Evolutionary conservation across 2,888 invertebrate species (phyloP).

Genomic region (Yponomeuta evonymella): DNA sequence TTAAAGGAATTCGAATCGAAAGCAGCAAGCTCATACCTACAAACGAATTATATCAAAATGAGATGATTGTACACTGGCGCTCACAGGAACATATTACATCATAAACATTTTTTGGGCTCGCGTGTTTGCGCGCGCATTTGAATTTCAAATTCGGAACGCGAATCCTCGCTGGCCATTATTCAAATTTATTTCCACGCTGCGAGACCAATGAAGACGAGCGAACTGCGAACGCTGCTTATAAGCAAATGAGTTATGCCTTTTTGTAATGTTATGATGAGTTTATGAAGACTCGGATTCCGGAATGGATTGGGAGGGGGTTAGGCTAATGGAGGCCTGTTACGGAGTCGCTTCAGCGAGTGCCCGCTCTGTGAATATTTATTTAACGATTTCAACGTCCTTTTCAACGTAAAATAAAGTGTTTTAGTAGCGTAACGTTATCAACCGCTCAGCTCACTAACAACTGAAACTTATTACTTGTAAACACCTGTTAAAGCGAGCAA

Average conservation of each 20-base stretch:
- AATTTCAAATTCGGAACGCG: slow-evolving; percentile 30
- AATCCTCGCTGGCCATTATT: slow-evolving; percentile 27
- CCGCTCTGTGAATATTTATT: background rate
- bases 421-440: background rate
- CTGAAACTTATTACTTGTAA: background rate
- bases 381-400: background rate
- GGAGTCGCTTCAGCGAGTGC: background rate
- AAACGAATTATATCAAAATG: slow-evolving; percentile 8
- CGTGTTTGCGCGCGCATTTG: slow-evolving; percentile 26
- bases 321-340: background rate
- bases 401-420: background rate
- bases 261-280: slow-evolving; percentile 9
- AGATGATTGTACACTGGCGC: background rate
- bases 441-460: background rate
- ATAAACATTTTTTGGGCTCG: slow-evolving; percentile 16
- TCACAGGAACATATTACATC: slow-evolving; percentile 14
- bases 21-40: background rate
- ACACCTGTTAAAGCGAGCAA: background rate
- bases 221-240: slow-evolving; percentile 12
- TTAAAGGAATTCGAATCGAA: background rate
- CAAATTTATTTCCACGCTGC: slow-evolving; percentile 28
- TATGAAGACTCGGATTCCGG: background rate
- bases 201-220: slow-evolving; percentile 26
- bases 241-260: slow-evolving; percentile 13
- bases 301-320: background rate